phyloP scores from a whole-genome alignment of 1,140 invertebrate genomes.

The Maconellicoccus hirsutus region DNA sequence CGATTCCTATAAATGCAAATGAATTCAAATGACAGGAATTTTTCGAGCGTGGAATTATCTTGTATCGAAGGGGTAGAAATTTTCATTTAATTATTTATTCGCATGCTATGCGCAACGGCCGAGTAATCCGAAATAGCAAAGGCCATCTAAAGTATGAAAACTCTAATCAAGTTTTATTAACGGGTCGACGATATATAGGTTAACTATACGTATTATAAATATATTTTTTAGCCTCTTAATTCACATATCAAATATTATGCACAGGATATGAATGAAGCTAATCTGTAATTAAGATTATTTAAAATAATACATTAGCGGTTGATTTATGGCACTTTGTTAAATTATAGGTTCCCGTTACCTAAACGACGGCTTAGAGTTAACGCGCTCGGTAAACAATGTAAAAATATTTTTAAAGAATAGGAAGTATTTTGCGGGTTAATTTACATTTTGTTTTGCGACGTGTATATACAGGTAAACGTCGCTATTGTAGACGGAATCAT shows the following conservation, averaged over 20 bases:
- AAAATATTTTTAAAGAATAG: conserved; percentile 4
- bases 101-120: neutral
- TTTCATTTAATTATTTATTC: neutral
- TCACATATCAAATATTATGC: conserved; percentile 5
- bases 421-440: neutral
- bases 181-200: neutral
- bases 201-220: neutral
- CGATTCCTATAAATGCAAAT: too few relatives aligned
- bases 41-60: too few relatives aligned
- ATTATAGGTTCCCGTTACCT: conserved; percentile 3
- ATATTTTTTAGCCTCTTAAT: neutral
- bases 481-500: too few relatives aligned
- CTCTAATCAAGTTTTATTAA: conserved; percentile 5
- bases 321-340: conserved; percentile 4
- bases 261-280: neutral
- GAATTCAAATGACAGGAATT: too few relatives aligned
- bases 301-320: neutral
- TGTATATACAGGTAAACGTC: too few relatives aligned
- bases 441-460: neutral
- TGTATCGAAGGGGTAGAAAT: too few relatives aligned
- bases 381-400: neutral
- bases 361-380: neutral
- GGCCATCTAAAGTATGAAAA: neutral
- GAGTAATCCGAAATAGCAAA: neutral
- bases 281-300: conserved; percentile 6